Evolutionary conservation across 2,888 invertebrate species (phyloP).

Genomic region (Ferrisia virgata): DNA sequence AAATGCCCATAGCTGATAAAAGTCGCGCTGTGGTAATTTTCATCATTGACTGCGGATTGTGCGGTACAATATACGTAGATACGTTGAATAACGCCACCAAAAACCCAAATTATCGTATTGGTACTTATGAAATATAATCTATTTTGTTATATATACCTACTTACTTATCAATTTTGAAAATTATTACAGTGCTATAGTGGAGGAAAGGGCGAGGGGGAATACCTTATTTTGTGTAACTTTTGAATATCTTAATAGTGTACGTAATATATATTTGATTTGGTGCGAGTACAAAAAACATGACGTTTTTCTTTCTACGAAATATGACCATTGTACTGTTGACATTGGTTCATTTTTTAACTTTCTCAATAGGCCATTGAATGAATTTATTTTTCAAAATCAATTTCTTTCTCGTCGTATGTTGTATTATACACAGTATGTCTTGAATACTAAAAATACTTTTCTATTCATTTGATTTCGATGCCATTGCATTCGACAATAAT

Average conservation of each 20-base stretch:
- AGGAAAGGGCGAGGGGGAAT: background rate
- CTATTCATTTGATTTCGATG: background rate
- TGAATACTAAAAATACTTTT: background rate
- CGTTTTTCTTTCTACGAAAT: background rate
- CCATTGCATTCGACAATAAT: background rate
- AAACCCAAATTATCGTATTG: background rate
- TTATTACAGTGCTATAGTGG: background rate
- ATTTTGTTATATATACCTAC: background rate
- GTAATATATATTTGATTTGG: background rate
- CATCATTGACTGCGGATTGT: background rate
- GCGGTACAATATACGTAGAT: background rate
- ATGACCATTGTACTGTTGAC: background rate
- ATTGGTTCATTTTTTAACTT: background rate
- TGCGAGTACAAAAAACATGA: background rate
- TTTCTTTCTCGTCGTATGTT: background rate
- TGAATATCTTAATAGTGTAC: too few relatives aligned
- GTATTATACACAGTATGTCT: too few relatives aligned
- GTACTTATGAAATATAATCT: background rate
- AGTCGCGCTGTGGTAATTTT: background rate
- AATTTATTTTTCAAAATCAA: background rate
- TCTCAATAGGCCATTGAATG: background rate
- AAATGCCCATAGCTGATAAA: background rate
- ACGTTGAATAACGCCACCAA: background rate
- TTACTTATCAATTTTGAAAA: background rate
- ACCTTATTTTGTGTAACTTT: background rate